Base-by-base conservation (phyloP, 2,113 vertebrate species). In the Ptilorrhoa leucosticta region DNA sequence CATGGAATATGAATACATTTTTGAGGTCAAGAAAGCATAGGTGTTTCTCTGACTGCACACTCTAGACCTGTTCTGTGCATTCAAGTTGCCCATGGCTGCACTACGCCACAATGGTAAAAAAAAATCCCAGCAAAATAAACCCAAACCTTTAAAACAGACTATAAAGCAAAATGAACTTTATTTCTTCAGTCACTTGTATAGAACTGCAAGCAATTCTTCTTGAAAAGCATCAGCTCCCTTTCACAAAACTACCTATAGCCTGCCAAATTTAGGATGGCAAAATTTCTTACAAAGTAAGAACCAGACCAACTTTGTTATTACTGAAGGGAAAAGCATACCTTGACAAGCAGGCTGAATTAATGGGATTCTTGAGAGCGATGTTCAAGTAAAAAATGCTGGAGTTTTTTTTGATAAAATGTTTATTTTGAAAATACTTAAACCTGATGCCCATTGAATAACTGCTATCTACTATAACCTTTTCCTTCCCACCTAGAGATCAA, bases 351-450 rank as follows among this genome's bases (percentile, higher is more conserved):
- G 15, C n/a, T 30, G 37, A 72, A 56, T 33, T 1, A 1, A 56
- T 17, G 13, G 22, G 26, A 66, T 42, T 71, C 51, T 87, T 35
- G 13, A 87, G 18, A 76, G 10, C 0, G 0, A 61, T 4, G 4
- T n/a, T 64, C 13, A 47, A 61, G 23, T 24, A 45, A 79, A 87
- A 95, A 89, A 77, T 11, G 6, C 10, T 57, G 9, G 7, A 20
- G 6, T 0, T 18, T 72, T 68, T 83, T 77, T 37, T 7, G 0
- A 66, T 64, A 75, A 95, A 90, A 64, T 24, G 2, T 39, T 72
- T 69, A 27, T 65, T 87, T 86, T 76, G 12, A 77, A 88, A 72
- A 77, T 33, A 86, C 11, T 83, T 72, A 77, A 89, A 70, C 23
- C 28, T 80, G 12, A 48, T 85, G 53, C 45, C 54, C 13, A 72